Evolutionary conservation across 1,140 invertebrate genomes (phyloP), one percentile per base, ranked within the genome.

Genomic region (Hesperophylax magnus): DNA sequence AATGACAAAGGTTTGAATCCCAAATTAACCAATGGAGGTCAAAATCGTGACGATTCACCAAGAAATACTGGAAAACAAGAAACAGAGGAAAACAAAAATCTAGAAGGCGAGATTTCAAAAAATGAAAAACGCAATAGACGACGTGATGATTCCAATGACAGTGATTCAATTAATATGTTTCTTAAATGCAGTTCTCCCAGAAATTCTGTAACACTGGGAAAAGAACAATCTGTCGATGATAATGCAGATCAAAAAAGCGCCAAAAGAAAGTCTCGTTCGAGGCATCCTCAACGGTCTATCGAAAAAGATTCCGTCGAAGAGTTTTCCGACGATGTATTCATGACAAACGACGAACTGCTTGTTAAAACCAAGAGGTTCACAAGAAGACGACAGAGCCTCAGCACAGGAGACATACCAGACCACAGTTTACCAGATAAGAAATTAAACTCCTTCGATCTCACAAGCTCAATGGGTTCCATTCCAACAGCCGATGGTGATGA

Each of bases 331-430:
- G 77, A 78, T 69, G 78, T 80, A 11, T 80, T 80, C 20, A 22
- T 75, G 27, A n/a, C 60, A 17, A 54, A 78, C 6, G 72, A 80
- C 6, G 56, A 75, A 24, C 14, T 72, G 18, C 31, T 24, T 2
- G 15, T 20, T 27, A 56, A 54, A 20, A 14, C 60, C 5, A 79
- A 78, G 14, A 78, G 65, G 52, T 77, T 77, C 24, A 52, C 53
- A 7, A 39, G 63, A 15, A 77, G 76, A 53, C 24, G 75, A 27
- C 80, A 78, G 65, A 81, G 80, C n/a, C 65, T 81, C 20, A 81
- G 80, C 47, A 81, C 80, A 3, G 80, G 80, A 24, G 80, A 81
- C 53, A 71, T 81, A n/a, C 76, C 76, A 7, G 75, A 77, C 47
- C 58, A 53, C n/a, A 65, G 56, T n/a, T 1, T 20, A 20, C 20